Base-by-base conservation (phyloP, 2,888 invertebrate species). In the Dione vanillae region DNA sequence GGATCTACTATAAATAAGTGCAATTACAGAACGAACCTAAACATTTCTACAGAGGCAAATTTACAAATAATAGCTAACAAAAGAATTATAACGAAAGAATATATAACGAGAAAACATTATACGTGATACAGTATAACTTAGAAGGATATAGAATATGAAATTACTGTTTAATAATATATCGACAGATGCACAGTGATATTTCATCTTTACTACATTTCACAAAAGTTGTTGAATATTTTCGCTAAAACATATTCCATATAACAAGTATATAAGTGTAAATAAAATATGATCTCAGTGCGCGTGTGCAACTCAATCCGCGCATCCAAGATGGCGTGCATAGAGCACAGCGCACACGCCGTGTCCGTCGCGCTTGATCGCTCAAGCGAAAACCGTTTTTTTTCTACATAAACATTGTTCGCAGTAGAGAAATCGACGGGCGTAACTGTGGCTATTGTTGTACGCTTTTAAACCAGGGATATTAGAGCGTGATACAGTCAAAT, bases 371-470 rank as follows among this genome's bases (percentile, higher is more conserved):
- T 86, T 87, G 88, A 80, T 82, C 83, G 80, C 80, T 81, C 88
- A 89, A 89, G 87, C 91, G 86, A 79, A 79, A 86, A 89, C 83
- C 78, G 82, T 87, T 89, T 90, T 89, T 68, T 90, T 91, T 90
- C 83, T 88, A 90, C 88, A 91, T 89, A 90, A 91, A 92, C 91
- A 92, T 91, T 92, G 92, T 91, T 90, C 91, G 87, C 88, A 83
- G 88, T 85, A 90, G 91, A 89, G 90, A 92, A 92, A 92, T 90
- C 92, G 91, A 84, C 91, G 87, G 86, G 89, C 92, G 92, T 91
- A 89, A 91, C 92, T 86, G 86, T 79, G 80, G 85, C 89, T 83
- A 90, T 91, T 90, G 91, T 92, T 90, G 87, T 89, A 85, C 81
- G 84, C 84, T 83, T 84, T 86, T 88, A 89, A 90, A 90, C 82